Base-by-base conservation (phyloP, 2,888 invertebrate genomes). In the Dasysyrphus albostriatus region DNA sequence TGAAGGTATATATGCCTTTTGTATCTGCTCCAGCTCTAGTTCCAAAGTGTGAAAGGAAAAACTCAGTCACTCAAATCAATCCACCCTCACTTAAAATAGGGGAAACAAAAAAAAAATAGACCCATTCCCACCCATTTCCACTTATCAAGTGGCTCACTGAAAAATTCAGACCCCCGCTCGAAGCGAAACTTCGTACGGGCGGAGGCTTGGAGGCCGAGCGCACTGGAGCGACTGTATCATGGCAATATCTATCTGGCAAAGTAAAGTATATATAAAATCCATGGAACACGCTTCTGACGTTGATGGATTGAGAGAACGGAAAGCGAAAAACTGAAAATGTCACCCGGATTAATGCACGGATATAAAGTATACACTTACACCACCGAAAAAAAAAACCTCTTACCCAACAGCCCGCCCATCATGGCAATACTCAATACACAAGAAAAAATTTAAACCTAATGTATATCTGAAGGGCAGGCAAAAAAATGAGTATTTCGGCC, bases 321-420 rank as follows among this genome's bases (percentile, higher is more conserved):
- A 90, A 89, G 89, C 89, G 89, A 90, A 90, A 90, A 90, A 90
- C 90, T 89, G 89, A 89, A 90, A 89, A 90, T 89, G 90, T 90
- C 90, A 90, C 89, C 89, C 89, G 89, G 90, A 90, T 90, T 90
- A 90, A 89, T 90, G 90, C 89, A 89, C 88, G 88, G 88, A 89
- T 88, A 89, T 89, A 89, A 89, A 89, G 89, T 89, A 88, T 88
- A 89, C 88, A 89, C 89, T 89, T 89, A 88, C 83, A 89, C 82
- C 72, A 82, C 47, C 72, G 6, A 51, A 51, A 42, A 51, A 51
- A 42, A 72, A 82, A 67, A 75, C 82, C 81, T 54, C 47, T 39
- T 34, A 44, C 58, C 39, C 56, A 58, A 2, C 37, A 39, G 51
- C 59, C 67, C 42, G 19, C 67, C 67, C 67, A 34, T 49, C 32